Base-by-base conservation (phyloP, 92 coral and sea anemone species). In the Heteractis magnifica region DNA sequence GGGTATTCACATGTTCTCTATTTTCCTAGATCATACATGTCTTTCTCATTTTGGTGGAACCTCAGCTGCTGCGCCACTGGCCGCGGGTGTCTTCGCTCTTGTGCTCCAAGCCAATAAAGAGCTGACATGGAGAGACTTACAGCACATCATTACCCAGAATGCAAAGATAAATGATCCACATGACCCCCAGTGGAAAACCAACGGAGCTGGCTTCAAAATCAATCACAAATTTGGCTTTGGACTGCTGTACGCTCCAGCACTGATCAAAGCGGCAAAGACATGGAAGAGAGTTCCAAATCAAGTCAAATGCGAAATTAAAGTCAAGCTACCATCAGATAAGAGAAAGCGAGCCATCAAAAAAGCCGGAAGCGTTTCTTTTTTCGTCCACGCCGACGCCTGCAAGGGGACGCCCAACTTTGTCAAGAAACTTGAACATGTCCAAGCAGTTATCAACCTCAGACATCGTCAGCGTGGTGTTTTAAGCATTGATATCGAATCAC, bases 81-180 rank as follows among this genome's bases (percentile, higher is more conserved):
- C 93, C 7, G 93, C 93, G 6, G 97, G 93, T 1, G 83, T 93
- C 72, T 79, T 93, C 56, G 90, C 97, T 48, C 86, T 93, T 13
- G 85, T 89, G 7, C 90, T 93, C 16, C 88, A 93, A 81, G 97
- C 93, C 51, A 93, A 93, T 79, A 85, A 85, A 9, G 70, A 93
- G 64, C 89, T 93, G 12, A 93, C 93, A n/a, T 93, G 97, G 97
- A 85, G 97, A 16, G 97, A 92, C 48, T 70, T 92, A 23, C 97
- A 92, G 60, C 93, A 92, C 52, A 60, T 92, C 52, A 87, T 92
- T 19, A 86, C 87, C 14, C 78, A 81, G 12, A 90, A 16, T 4
- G 21, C 78, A 68, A 68, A 20, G 49, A 13, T 20, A 2, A 68
- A 68, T 8, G 85, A 90, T 75, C 85, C 72, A 0, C 20, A 82